Conservation (phyloP, 64 coral and sea anemone genomes). For the Catalaphyllia jardinei region DNA sequence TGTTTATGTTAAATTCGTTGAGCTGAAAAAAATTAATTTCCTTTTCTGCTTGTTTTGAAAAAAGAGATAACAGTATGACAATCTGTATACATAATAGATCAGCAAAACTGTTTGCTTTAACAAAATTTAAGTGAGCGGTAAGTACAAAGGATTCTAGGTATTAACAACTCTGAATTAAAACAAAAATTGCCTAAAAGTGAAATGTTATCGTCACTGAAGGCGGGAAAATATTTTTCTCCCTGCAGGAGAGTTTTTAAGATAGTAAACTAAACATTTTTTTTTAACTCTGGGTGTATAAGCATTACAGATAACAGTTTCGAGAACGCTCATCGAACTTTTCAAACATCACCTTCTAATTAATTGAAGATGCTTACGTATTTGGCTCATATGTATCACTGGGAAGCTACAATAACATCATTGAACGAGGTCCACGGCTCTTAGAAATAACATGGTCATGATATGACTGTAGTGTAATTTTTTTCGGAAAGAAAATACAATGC, state of each 20-base stretch:
- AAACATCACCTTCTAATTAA: too few species aligned
- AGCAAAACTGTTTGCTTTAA: constrained; percentile 8
- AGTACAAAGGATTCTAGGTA: not conserved
- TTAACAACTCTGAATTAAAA: not conserved
- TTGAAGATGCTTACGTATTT: too few species aligned
- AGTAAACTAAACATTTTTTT: not conserved
- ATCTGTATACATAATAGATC: constrained; percentile 11
- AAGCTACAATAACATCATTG: too few species aligned
- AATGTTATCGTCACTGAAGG: not conserved
- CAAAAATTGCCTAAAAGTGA: not conserved
- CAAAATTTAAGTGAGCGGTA: constrained; percentile 15
- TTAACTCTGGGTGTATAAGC: too few species aligned
- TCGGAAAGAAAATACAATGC: too few species aligned
- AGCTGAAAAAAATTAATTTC: not conserved
- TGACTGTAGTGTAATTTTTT: too few species aligned
- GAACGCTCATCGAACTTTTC: too few species aligned
- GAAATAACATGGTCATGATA: too few species aligned
- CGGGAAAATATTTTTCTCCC: not conserved
- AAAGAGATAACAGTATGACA: not conserved
- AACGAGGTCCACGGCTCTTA: too few species aligned
- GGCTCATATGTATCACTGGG: too few species aligned
- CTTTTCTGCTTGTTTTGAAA: not conserved
- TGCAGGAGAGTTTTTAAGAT: not conserved
- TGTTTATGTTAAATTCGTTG: not conserved
- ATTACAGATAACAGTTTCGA: too few species aligned